Evolutionary conservation across 1,140 invertebrate species (phyloP).

Genomic region (Lordiphosa mommai): DNA sequence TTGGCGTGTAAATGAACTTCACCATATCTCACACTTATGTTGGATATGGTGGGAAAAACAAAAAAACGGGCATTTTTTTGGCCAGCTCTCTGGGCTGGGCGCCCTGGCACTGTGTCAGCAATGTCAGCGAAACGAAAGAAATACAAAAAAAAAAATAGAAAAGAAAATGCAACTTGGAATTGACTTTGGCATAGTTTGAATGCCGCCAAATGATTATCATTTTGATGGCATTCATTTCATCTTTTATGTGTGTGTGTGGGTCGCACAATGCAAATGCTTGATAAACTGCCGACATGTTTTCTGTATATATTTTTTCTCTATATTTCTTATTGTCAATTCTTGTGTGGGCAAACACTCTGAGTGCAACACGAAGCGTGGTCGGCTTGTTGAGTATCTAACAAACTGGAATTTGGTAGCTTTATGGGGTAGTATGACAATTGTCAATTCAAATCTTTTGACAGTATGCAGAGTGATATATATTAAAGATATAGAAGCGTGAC

Average conservation of each 20-base stretch:
- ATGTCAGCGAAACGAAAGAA: slow-evolving; percentile 25
- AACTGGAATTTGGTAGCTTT: slow-evolving; percentile 50
- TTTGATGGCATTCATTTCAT: slow-evolving; percentile 31
- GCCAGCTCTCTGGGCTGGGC: slow-evolving; percentile 21
- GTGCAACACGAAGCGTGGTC: slow-evolving; percentile 38
- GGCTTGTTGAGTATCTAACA: slow-evolving; percentile 68
- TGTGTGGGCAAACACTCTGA: slow-evolving; percentile 49
- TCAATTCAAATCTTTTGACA: not conserved
- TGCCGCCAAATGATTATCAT: slow-evolving; percentile 50
- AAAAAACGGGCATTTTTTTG: slow-evolving; percentile 36
- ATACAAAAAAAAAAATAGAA: slow-evolving; percentile 46
- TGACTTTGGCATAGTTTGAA: slow-evolving; percentile 73
- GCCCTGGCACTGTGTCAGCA: slow-evolving; percentile 64
- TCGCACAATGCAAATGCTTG: slow-evolving; percentile 24
- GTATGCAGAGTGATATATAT: slow-evolving; percentile 3
- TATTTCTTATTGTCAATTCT: slow-evolving; percentile 23
- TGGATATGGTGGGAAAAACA: slow-evolving; percentile 54
- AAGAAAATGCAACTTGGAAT: slow-evolving; percentile 35
- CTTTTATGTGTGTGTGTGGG: slow-evolving; percentile 33
- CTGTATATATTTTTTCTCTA: not conserved
- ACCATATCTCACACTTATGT: slow-evolving; percentile 17
- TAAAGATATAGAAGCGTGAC: too few relatives aligned
- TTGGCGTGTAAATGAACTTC: slow-evolving; percentile 71
- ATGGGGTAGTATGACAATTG: not conserved
- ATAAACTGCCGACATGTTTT: slow-evolving; percentile 63